Evolutionary conservation across 2,888 invertebrate species (phyloP).

Genomic region (Melanophora roralis): DNA sequence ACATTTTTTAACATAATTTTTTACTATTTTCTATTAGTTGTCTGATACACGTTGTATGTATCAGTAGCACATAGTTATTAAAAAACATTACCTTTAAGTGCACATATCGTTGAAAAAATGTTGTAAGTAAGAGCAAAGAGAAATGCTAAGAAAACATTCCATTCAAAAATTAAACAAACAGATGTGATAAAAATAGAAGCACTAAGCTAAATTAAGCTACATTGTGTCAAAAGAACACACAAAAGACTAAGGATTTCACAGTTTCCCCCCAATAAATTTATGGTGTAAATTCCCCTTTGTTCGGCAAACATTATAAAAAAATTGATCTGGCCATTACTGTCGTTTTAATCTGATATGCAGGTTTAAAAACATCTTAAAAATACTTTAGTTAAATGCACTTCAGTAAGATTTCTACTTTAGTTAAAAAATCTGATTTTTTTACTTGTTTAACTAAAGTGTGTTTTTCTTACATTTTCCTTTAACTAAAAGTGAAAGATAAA

Average conservation of each 20-base stretch:
- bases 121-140: constrained; percentile 20
- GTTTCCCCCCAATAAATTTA: too few relatives aligned
- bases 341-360: not conserved
- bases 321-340: not conserved
- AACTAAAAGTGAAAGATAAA: too few relatives aligned
- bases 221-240: too few relatives aligned
- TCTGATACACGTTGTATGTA: not conserved
- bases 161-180: not conserved
- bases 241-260: too few relatives aligned
- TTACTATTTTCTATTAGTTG: too few relatives aligned
- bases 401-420: not conserved
- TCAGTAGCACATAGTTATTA: not conserved
- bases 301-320: too few relatives aligned
- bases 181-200: not conserved
- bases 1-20: too few relatives aligned
- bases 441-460: constrained; percentile 8
- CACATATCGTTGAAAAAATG: constrained; percentile 22
- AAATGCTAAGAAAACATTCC: constrained; percentile 13
- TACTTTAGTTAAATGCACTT: not conserved
- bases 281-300: too few relatives aligned
- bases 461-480: constrained; percentile 32
- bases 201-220: too few relatives aligned
- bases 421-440: not conserved
- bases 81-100: constrained; percentile 42
- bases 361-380: not conserved